Conservation (phyloP, 1,140 invertebrate genomes). For the Bursaphelenchus mucronatus region DNA sequence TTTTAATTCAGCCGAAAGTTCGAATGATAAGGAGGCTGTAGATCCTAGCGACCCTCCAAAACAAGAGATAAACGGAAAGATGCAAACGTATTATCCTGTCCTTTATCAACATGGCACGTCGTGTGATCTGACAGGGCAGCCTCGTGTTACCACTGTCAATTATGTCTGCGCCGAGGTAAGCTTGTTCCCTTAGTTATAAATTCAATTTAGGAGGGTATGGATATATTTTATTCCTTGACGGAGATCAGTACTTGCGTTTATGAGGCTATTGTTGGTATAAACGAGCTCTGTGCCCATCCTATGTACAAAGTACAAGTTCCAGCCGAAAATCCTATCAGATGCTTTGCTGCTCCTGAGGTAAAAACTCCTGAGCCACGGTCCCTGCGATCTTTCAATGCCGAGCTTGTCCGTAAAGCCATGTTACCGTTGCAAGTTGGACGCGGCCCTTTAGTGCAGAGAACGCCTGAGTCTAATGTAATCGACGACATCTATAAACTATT, state of each 20-base stretch:
- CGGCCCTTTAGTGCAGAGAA: constrained; percentile 10
- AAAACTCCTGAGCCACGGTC: constrained; percentile 39
- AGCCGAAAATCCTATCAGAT: constrained; percentile 41
- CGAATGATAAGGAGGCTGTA: not conserved
- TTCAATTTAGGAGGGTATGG: constrained; percentile 64
- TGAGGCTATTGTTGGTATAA: constrained; percentile 79
- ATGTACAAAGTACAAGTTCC: constrained; percentile 70
- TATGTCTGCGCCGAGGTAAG: constrained; percentile 27
- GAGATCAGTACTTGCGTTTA: constrained; percentile 90
- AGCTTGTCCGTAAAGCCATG: not conserved
- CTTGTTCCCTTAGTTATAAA: constrained; percentile 28
- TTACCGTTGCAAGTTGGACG: constrained; percentile 5
- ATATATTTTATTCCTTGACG: constrained; percentile 85
- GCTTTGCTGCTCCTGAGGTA: constrained; percentile 23
- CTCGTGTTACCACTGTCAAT: constrained; percentile 68
- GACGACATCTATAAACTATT: constrained; percentile 15
- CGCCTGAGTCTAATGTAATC: not conserved
- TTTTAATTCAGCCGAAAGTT: constrained; percentile 32
- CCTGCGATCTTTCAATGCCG: constrained; percentile 14
- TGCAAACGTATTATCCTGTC: constrained; percentile 69
- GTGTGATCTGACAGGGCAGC: constrained; percentile 83
- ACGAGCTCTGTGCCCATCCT: constrained; percentile 79
- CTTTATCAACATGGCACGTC: constrained; percentile 70
- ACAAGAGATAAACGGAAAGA: constrained; percentile 78
- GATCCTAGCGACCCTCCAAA: constrained; percentile 61